Conservation (phyloP, 1,140 invertebrate genomes). For the Caenorhabditis elegans region DNA sequence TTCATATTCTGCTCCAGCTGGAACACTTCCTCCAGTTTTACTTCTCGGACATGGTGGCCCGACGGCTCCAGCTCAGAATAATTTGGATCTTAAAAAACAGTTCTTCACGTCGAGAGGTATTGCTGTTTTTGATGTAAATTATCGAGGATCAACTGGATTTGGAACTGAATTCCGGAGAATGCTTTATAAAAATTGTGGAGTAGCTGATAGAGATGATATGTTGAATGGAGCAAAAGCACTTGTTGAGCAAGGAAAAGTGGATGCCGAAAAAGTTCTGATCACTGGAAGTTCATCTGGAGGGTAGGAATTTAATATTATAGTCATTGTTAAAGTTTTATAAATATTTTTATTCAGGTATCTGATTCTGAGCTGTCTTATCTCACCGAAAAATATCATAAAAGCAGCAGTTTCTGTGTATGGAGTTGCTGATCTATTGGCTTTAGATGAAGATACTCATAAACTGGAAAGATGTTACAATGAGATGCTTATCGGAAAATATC, state of each 20-base stretch:
- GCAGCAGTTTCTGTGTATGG: constrained; percentile 51
- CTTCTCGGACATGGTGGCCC: constrained; percentile 68
- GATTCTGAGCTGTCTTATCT: constrained; percentile 56
- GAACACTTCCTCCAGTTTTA: constrained; percentile 66
- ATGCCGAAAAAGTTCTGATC: constrained; percentile 67
- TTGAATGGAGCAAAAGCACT: constrained; percentile 66
- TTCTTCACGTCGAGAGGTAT: constrained; percentile 68
- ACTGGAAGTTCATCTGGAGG: constrained; percentile 69
- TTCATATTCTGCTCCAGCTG: constrained; percentile 61
- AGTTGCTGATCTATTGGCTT: constrained; percentile 42
- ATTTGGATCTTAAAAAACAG: constrained; percentile 66
- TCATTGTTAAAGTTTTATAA: neutral
- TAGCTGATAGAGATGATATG: constrained; percentile 67
- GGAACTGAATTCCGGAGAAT: constrained; percentile 68
- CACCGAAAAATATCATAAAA: constrained; percentile 42
- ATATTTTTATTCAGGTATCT: constrained; percentile 53
- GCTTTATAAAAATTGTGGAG: constrained; percentile 66
- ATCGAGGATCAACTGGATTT: constrained; percentile 68
- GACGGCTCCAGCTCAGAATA: constrained; percentile 57
- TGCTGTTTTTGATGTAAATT: constrained; percentile 68
- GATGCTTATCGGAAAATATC: constrained; percentile 63
- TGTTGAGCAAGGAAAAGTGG: constrained; percentile 59
- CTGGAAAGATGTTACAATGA: constrained; percentile 69
- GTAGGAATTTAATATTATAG: constrained; percentile 33
- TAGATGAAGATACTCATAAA: constrained; percentile 67